phyloP scores from a whole-genome alignment of 2,113 vertebrate genomes.

The Hemiscyllium ocellatum region DNA sequence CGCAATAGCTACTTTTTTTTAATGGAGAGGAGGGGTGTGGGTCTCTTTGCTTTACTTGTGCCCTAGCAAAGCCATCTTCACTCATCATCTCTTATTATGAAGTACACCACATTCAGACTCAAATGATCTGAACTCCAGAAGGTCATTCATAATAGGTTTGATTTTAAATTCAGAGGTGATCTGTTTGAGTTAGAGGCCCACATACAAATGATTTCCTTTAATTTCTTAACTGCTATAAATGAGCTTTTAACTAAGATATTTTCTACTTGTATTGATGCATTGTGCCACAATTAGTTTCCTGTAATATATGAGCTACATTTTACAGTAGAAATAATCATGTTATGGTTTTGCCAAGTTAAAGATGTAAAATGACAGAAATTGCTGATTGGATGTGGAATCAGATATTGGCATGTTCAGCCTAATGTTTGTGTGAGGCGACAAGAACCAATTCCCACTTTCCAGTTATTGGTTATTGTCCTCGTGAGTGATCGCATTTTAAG shows the following conservation, averaged over 20 bases:
- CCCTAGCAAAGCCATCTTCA: neutral
- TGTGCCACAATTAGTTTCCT: neutral
- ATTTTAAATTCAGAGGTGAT: neutral
- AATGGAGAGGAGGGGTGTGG: too few species aligned
- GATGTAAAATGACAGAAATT: neutral
- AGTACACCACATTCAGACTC: neutral
- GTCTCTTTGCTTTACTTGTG: neutral
- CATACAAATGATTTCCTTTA: neutral
- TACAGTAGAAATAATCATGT: neutral
- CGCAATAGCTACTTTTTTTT: neutral
- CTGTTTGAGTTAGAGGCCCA: neutral
- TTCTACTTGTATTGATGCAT: neutral
- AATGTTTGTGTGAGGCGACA: too few species aligned
- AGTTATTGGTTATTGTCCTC: too few species aligned
- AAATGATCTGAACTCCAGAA: neutral
- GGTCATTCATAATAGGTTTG: neutral
- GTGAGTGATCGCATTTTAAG: too few species aligned
- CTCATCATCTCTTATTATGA: neutral
- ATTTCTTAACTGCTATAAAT: neutral
- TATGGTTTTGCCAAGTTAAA: neutral
- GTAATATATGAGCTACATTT: neutral
- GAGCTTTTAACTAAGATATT: neutral
- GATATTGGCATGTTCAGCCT: too few species aligned
- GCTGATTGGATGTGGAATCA: too few species aligned
- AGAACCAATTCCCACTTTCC: too few species aligned